Evolutionary conservation across 1,140 invertebrate species (phyloP).

Genomic region (Cherax destructor): DNA sequence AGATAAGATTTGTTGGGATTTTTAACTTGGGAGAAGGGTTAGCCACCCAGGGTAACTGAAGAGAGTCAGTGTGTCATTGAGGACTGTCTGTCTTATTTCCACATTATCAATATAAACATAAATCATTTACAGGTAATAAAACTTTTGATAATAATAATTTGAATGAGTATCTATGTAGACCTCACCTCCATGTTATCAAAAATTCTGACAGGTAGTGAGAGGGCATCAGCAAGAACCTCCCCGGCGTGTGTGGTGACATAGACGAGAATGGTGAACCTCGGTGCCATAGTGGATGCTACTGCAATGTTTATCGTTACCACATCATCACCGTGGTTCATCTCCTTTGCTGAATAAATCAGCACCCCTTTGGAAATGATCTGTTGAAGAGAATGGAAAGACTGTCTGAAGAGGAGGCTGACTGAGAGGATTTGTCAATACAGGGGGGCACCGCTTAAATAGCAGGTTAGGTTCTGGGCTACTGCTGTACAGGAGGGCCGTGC

Average conservation of each 20-base stretch:
- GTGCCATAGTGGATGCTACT: constrained; percentile 79
- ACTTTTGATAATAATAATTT: no score
- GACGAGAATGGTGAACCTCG: constrained; percentile 79
- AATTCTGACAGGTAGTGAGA: constrained; percentile 80
- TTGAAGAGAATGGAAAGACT: background rate
- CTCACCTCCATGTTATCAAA: constrained; percentile 67
- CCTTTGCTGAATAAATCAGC: constrained; percentile 74
- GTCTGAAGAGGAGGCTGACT: background rate
- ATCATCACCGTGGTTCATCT: constrained; percentile 69
- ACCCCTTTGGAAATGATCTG: constrained; percentile 76
- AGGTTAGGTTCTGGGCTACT: no score
- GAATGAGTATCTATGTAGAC: background rate
- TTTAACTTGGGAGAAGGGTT: no score
- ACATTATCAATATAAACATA: no score
- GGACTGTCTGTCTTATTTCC: no score
- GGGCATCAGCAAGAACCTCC: constrained; percentile 78
- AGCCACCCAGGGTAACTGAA: no score
- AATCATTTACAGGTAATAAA: no score
- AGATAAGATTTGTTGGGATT: background rate
- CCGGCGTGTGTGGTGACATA: constrained; percentile 77
- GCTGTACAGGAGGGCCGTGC: no score
- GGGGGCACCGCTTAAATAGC: no score
- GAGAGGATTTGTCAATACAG: no score
- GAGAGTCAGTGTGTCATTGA: no score
- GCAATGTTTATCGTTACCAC: constrained; percentile 76